Percentiles rank a stretch among this genome's conserved stretches.
Conservation (phyloP, 2,888 invertebrate species). For the Cantharis rufa region DNA sequence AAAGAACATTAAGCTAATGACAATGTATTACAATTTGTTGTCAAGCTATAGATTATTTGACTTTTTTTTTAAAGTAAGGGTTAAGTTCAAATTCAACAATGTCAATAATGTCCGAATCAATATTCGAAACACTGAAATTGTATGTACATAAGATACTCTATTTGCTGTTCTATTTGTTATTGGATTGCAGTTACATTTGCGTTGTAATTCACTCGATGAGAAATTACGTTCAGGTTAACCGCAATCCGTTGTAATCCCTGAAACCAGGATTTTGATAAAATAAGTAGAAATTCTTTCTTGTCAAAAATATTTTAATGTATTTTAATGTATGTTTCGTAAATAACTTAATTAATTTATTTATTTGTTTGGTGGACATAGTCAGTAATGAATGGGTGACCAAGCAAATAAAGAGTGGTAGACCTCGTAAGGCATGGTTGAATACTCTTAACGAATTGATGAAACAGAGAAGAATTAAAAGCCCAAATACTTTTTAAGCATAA, state of each 20-base stretch:
- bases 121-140: neutral
- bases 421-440: no score
- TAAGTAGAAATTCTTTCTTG: neutral
- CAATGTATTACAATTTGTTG: neutral
- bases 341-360: no score
- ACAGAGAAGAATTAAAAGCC: no score
- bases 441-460: no score
- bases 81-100: neutral
- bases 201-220: neutral
- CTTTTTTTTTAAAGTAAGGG: neutral
- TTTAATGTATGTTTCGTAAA: no score
- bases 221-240: neutral
- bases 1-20: neutral
- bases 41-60: neutral
- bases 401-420: no score
- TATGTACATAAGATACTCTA: neutral
- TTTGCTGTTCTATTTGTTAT: neutral
- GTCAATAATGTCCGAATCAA: neutral
- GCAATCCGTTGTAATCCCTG: neutral
- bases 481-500: no score
- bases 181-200: neutral
- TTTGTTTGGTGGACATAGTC: no score
- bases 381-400: no score
- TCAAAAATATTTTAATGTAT: neutral
- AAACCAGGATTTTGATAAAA: neutral